These are phyloP conservation scores for Gobionotothen gibberifrons DNA, from an alignment of 2,797 vertebrate genomes.

Conservation along the genomic window DNA sequence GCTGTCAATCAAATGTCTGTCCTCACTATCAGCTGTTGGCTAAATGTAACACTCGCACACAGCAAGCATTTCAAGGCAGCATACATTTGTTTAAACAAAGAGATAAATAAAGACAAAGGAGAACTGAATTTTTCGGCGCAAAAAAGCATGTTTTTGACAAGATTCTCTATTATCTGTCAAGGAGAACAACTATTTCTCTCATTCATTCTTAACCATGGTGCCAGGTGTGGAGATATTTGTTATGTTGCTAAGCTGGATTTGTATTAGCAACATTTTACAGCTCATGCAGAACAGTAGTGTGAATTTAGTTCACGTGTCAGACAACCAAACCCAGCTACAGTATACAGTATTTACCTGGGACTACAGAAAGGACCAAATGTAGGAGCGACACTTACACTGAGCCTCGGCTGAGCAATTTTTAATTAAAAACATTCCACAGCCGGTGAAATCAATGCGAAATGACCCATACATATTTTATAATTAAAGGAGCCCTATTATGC, in stretches of 20 bases:
- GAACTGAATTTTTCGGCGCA: constrained; percentile 8
- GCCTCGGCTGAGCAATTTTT: not conserved
- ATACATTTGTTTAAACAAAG: constrained; percentile 3
- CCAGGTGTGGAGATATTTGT: constrained; percentile 41
- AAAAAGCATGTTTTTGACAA: constrained; percentile 22
- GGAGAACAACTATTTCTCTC: constrained; percentile 21
- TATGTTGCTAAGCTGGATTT: constrained; percentile 39
- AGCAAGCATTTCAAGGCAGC: not conserved
- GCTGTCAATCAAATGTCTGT: constrained; percentile 40
- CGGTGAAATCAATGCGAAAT: not conserved
- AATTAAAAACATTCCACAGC: not conserved
- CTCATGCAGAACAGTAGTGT: constrained; percentile 12
- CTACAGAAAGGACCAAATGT: not conserved
- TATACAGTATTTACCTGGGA: not conserved
- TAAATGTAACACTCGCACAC: not conserved
- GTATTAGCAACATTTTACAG: constrained; percentile 21
- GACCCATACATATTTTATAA: not conserved
- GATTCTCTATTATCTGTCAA: constrained; percentile 21
- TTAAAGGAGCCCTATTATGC: no score
- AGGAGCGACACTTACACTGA: not conserved
- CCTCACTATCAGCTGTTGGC: constrained; percentile 21
- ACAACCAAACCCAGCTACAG: not conserved
- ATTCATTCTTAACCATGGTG: constrained; percentile 43
- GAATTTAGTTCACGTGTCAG: constrained; percentile 13
- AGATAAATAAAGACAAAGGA: constrained; percentile 22